These are phyloP conservation scores for Stegophylla sp. DNA, from an alignment of 2,888 invertebrate genomes.

Conservation along the genomic window DNA sequence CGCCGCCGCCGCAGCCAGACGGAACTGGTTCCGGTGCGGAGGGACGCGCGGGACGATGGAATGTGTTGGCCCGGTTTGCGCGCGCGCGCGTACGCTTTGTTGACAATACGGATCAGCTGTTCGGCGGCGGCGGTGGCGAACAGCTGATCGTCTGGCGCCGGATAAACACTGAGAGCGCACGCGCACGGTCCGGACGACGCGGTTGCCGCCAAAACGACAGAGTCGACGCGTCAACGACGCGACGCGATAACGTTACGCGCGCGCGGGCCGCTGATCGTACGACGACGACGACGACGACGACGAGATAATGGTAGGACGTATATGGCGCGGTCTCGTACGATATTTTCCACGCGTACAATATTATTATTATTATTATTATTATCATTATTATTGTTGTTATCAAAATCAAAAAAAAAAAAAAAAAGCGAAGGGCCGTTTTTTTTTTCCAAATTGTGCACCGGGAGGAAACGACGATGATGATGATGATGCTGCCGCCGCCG, in stretches of 20 bases:
- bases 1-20: slow-evolving; percentile 2
- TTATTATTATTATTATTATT: too few relatives aligned
- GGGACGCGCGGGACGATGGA: slow-evolving; percentile 30
- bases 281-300: too few relatives aligned
- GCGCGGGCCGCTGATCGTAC: background rate
- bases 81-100: slow-evolving; percentile 57
- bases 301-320: too few relatives aligned
- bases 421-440: too few relatives aligned
- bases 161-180: slow-evolving; percentile 12
- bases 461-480: too few relatives aligned
- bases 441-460: too few relatives aligned
- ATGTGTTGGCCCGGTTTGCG: slow-evolving; percentile 51
- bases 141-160: slow-evolving; percentile 52
- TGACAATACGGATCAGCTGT: slow-evolving; percentile 51
- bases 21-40: slow-evolving; percentile 42
- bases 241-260: background rate
- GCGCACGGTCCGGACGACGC: background rate
- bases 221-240: background rate
- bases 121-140: slow-evolving; percentile 43
- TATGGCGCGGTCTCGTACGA: too few relatives aligned
- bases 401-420: too few relatives aligned
- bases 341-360: too few relatives aligned
- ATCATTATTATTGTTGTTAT: too few relatives aligned
- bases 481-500: too few relatives aligned
- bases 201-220: slow-evolving; percentile 54